A percentile compares a stretch with the other conserved stretches of the same genome.
phyloP scores from a whole-genome alignment of 1,140 invertebrate species.

The Pseudomyrmex gracilis region DNA sequence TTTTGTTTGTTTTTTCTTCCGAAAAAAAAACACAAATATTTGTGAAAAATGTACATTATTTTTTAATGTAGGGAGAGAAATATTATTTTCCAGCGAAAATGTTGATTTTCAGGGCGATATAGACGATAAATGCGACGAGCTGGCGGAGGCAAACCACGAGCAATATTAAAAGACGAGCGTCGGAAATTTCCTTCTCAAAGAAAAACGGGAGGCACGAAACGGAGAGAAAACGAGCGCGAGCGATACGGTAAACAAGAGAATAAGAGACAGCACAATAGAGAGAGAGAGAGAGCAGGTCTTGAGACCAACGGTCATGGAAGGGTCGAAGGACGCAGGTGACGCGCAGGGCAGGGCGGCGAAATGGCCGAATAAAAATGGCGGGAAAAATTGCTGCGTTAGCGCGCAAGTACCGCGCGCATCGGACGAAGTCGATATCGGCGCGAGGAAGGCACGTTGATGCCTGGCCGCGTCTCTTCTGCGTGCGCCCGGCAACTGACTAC shows the following conservation, averaged over 20 bases:
- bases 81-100: not conserved
- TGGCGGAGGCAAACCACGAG: slow-evolving; percentile 80
- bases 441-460: slow-evolving; percentile 40
- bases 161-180: slow-evolving; percentile 27
- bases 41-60: too few species aligned
- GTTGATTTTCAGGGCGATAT: slow-evolving; percentile 85
- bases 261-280: not conserved
- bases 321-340: slow-evolving; percentile 31
- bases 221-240: not conserved
- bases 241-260: slow-evolving; percentile 22
- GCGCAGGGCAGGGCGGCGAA: slow-evolving; percentile 23
- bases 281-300: not conserved
- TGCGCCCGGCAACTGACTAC: slow-evolving; percentile 43
- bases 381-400: slow-evolving; percentile 66
- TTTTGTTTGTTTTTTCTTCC: too few species aligned
- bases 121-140: slow-evolving; percentile 87
- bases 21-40: too few species aligned
- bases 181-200: slow-evolving; percentile 25
- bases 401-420: slow-evolving; percentile 62
- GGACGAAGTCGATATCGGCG: slow-evolving; percentile 69
- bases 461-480: not conserved
- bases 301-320: slow-evolving; percentile 16
- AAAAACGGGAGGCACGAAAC: not conserved
- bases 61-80: not conserved
- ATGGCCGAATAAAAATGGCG: slow-evolving; percentile 70